These are phyloP conservation scores for Herminia tarsipennalis DNA, from an alignment of 2,888 invertebrate species.

Conservation along the genomic window DNA sequence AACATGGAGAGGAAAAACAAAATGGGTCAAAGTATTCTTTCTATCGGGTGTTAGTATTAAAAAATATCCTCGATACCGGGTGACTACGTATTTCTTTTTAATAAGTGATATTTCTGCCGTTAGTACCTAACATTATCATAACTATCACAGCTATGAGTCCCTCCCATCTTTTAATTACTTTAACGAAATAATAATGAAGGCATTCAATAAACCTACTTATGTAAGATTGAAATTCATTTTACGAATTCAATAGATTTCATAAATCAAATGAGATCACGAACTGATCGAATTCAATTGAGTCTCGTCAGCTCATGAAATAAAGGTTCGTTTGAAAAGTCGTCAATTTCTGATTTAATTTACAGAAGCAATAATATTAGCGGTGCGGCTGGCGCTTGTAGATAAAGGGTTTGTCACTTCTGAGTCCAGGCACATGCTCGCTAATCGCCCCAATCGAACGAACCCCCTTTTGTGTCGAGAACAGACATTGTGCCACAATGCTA, in stretches of 20 bases:
- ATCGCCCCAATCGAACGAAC: slow-evolving; percentile 48
- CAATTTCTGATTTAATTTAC: slow-evolving; percentile 66
- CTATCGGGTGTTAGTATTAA: no score
- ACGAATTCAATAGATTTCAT: slow-evolving; percentile 6
- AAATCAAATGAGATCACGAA: slow-evolving; percentile 30
- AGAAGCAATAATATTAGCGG: slow-evolving; percentile 59
- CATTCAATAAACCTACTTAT: neutral
- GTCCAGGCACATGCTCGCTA: slow-evolving; percentile 57
- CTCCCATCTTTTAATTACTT: no score
- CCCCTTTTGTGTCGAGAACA: slow-evolving; percentile 52
- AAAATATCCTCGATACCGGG: no score
- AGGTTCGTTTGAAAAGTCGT: slow-evolving; percentile 56
- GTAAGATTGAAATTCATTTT: slow-evolving; percentile 14
- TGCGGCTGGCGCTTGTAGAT: slow-evolving; percentile 60
- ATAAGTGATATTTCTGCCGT: no score
- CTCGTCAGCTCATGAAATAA: slow-evolving; percentile 50
- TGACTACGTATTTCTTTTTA: no score
- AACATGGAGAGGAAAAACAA: no score
- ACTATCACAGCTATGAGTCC: no score
- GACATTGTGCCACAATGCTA: slow-evolving; percentile 46
- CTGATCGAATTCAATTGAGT: slow-evolving; percentile 44
- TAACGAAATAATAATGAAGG: neutral
- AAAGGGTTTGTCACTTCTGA: slow-evolving; percentile 64
- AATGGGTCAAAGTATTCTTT: no score
- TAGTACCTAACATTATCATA: no score